Evolutionary conservation across 2,113 vertebrate species (phyloP).

Genomic region (Vanacampus margaritifer): DNA sequence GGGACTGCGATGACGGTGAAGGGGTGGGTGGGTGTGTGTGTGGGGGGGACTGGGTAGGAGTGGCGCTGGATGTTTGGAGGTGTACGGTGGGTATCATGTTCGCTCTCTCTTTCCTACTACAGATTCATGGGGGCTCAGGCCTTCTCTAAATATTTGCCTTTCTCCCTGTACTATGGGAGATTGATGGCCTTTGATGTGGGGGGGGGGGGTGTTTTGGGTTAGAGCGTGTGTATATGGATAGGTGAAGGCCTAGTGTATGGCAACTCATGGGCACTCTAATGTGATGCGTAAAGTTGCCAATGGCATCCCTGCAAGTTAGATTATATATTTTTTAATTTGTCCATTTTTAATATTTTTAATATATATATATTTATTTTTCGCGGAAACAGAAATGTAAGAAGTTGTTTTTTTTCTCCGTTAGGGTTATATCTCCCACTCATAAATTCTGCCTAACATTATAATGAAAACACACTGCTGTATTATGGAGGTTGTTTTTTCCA

Average conservation of each 20-base stretch:
- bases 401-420: too few relatives aligned
- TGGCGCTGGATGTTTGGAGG: constrained; percentile 33
- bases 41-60: too few relatives aligned
- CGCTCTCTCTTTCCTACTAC: constrained; percentile 68
- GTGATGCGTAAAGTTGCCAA: neutral
- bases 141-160: constrained; percentile 83
- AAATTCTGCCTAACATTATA: too few relatives aligned
- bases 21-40: constrained; percentile 45
- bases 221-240: constrained; percentile 29
- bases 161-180: constrained; percentile 75
- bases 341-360: too few relatives aligned
- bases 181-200: constrained; percentile 77
- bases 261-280: constrained; percentile 14
- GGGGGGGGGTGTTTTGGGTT: constrained; percentile 49
- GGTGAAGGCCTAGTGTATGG: constrained; percentile 40
- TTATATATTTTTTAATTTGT: too few relatives aligned
- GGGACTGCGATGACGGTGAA: constrained; percentile 50
- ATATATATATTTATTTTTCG: too few relatives aligned
- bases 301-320: neutral
- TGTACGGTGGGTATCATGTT: constrained; percentile 67
- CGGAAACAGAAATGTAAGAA: too few relatives aligned
- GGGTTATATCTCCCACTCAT: too few relatives aligned
- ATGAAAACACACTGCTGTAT: too few relatives aligned
- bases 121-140: constrained; percentile 79
- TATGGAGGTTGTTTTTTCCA: too few relatives aligned